Evolutionary conservation across 2,888 invertebrate genomes (phyloP).

Genomic region (Melieria omissa): DNA sequence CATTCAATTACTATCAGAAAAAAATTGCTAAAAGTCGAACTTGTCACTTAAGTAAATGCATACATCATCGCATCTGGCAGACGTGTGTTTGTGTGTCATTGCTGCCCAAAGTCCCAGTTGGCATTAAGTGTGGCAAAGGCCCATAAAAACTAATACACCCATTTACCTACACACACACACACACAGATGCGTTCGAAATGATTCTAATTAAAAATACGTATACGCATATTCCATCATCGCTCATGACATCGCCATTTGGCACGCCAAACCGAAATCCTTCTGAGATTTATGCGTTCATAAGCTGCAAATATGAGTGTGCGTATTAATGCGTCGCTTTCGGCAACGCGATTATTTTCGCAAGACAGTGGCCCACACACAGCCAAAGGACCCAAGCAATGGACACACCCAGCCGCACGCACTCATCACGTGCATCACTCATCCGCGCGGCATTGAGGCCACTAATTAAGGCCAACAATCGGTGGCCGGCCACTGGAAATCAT

Average conservation of each 20-base stretch:
- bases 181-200: slow-evolving; percentile 7
- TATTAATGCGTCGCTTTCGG: background rate
- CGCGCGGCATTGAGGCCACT: slow-evolving; percentile 49
- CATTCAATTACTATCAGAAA: no score
- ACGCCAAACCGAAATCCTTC: slow-evolving; percentile 49
- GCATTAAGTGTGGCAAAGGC: background rate
- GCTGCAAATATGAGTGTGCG: slow-evolving; percentile 25
- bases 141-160: background rate
- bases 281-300: slow-evolving; percentile 57
- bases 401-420: slow-evolving; percentile 13
- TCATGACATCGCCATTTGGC: slow-evolving; percentile 1
- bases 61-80: slow-evolving; percentile 23
- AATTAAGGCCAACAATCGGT: slow-evolving; percentile 54
- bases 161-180: background rate
- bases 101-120: background rate
- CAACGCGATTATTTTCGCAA: background rate
- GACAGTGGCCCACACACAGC: background rate
- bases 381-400: background rate
- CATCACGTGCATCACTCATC: slow-evolving; percentile 54
- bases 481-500: no score
- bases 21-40: background rate
- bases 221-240: slow-evolving; percentile 26
- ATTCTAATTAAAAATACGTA: slow-evolving; percentile 30
- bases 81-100: background rate
- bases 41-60: slow-evolving; percentile 33